A percentile compares a stretch with the other conserved stretches of the same genome.
Evolutionary conservation across 2,113 vertebrate genomes (phyloP).

Genomic region (Oriolus oriolus): DNA sequence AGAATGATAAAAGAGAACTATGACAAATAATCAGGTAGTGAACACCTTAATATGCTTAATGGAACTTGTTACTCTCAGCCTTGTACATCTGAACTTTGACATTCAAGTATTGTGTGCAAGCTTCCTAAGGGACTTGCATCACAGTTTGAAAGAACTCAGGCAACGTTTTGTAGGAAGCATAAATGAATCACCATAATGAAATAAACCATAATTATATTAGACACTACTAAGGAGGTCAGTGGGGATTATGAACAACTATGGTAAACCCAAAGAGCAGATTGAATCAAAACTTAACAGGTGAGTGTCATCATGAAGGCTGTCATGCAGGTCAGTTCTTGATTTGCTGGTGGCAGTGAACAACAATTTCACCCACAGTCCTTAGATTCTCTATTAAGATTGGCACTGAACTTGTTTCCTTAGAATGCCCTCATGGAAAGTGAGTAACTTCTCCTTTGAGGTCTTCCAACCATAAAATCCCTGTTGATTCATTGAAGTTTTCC

Average conservation of each 20-base stretch:
- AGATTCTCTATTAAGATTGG: background rate
- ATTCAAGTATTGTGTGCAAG: background rate
- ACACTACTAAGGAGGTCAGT: background rate
- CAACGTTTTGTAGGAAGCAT: background rate
- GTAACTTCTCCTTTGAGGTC: background rate
- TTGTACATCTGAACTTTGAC: background rate
- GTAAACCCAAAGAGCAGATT: background rate
- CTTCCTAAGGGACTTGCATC: background rate
- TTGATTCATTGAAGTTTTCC: background rate
- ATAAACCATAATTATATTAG: background rate
- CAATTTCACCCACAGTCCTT: background rate
- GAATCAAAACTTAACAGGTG: background rate
- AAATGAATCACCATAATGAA: background rate
- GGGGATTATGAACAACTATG: background rate
- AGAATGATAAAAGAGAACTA: background rate
- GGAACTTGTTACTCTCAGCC: background rate
- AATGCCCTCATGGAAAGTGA: background rate
- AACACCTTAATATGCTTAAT: background rate
- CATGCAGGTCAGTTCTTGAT: background rate
- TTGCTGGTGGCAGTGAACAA: background rate
- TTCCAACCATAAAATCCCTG: background rate
- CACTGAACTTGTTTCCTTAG: background rate
- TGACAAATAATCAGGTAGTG: background rate
- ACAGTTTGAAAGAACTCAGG: background rate
- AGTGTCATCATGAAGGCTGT: background rate